Conservation (phyloP, 2,888 invertebrate species). For the Tetragonula carbonaria region DNA sequence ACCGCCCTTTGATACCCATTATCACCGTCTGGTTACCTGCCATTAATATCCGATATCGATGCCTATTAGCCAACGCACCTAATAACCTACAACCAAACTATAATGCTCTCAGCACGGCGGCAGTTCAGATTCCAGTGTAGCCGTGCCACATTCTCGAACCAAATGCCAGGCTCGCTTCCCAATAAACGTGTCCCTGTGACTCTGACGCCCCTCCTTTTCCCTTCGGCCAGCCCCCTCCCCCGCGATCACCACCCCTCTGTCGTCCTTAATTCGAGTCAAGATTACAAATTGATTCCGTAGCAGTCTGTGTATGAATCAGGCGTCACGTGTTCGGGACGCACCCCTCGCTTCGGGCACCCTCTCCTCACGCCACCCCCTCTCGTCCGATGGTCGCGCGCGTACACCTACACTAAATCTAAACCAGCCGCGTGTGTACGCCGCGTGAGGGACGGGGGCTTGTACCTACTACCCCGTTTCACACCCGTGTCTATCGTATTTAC, state of each 20-base stretch:
- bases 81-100: conserved; percentile 74
- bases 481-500: conserved; percentile 17
- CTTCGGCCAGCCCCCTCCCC: conserved; percentile 84
- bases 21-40: conserved; percentile 72
- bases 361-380: conserved; percentile 9
- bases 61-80: conserved; percentile 72
- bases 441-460: conserved; percentile 23
- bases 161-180: conserved; percentile 75
- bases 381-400: conserved; percentile 22
- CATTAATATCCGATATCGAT: conserved; percentile 73
- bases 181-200: conserved; percentile 70
- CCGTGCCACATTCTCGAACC: conserved; percentile 71
- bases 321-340: conserved; percentile 84
- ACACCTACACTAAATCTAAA: conserved; percentile 63
- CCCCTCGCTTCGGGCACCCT: conserved; percentile 72
- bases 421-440: conserved; percentile 38
- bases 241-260: conserved; percentile 90
- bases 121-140: conserved; percentile 70
- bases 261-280: conserved; percentile 83
- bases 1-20: conserved; percentile 72
- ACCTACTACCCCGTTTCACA: conserved; percentile 65
- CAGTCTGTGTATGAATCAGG: conserved; percentile 84
- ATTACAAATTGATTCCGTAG: conserved; percentile 84
- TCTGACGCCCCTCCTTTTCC: conserved; percentile 32
- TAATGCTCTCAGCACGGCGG: conserved; percentile 71